A percentile compares a stretch with the other conserved stretches of the same genome.
phyloP scores from a whole-genome alignment of 2,113 vertebrate species.

The Polyodon spathula region DNA sequence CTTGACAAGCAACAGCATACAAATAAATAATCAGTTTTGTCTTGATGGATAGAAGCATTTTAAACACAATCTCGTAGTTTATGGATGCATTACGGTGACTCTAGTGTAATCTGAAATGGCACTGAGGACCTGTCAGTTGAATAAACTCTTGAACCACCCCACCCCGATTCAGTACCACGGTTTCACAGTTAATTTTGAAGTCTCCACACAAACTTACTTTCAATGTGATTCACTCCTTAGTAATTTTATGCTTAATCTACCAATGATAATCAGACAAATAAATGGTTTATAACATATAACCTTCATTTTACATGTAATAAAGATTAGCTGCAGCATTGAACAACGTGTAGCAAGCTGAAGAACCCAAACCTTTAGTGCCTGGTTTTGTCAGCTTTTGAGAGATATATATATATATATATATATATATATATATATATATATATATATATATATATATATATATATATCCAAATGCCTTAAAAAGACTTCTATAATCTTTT shows the following conservation, averaged over 20 bases:
- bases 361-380: background rate
- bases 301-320: background rate
- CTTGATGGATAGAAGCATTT: too few relatives aligned
- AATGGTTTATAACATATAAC: background rate
- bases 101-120: background rate
- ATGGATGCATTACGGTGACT: background rate
- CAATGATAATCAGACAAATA: conserved; percentile 2
- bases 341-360: background rate
- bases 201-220: background rate
- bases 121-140: background rate
- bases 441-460: too few relatives aligned
- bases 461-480: conserved; percentile 24
- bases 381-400: background rate
- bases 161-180: background rate
- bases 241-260: conserved; percentile 5
- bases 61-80: too few relatives aligned
- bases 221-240: background rate
- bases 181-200: background rate
- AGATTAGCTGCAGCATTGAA: background rate
- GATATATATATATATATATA: background rate
- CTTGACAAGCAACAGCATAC: too few relatives aligned
- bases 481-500: conserved; percentile 28
- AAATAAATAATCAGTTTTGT: too few relatives aligned
- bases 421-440: too few relatives aligned
- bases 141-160: conserved; percentile 3